These are phyloP conservation scores for Acrocyrtus sp. DNA, from an alignment of 2,888 invertebrate genomes.

Conservation along the genomic window DNA sequence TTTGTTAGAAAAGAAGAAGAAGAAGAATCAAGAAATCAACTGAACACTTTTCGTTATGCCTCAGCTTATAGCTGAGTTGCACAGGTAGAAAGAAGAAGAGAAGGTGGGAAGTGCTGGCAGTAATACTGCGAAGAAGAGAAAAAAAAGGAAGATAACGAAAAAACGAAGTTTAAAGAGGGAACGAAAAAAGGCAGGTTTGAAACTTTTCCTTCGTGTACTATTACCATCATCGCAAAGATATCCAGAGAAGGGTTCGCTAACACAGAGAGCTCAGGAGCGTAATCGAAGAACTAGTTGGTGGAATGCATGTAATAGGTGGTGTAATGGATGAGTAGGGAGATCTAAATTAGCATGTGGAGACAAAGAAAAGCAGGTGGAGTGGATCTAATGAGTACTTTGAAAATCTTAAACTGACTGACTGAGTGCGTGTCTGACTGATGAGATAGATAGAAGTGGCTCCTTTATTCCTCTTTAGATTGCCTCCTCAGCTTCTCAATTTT, in stretches of 20 bases:
- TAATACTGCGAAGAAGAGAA: constrained; percentile 7
- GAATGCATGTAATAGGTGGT: constrained; percentile 58
- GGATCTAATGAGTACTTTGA: constrained; percentile 58
- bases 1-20: no score
- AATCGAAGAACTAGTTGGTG: constrained; percentile 52
- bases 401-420: constrained; percentile 52
- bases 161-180: no score
- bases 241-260: background rate
- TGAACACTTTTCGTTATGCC: no score
- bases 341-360: constrained; percentile 58
- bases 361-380: constrained; percentile 59
- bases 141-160: constrained; percentile 7
- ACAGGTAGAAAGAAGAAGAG: no score
- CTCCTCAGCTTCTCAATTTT: constrained; percentile 2
- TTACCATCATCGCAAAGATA: no score
- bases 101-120: constrained; percentile 2
- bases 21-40: no score
- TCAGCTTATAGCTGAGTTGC: no score
- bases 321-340: constrained; percentile 57
- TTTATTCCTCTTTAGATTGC: constrained; percentile 33
- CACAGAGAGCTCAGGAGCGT: no score
- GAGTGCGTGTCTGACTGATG: constrained; percentile 57
- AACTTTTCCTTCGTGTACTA: no score
- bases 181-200: no score
- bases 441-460: constrained; percentile 49